These are phyloP conservation scores for Holcopasites calliopsidis DNA, from an alignment of 1,140 invertebrate genomes.

Conservation along the genomic window DNA sequence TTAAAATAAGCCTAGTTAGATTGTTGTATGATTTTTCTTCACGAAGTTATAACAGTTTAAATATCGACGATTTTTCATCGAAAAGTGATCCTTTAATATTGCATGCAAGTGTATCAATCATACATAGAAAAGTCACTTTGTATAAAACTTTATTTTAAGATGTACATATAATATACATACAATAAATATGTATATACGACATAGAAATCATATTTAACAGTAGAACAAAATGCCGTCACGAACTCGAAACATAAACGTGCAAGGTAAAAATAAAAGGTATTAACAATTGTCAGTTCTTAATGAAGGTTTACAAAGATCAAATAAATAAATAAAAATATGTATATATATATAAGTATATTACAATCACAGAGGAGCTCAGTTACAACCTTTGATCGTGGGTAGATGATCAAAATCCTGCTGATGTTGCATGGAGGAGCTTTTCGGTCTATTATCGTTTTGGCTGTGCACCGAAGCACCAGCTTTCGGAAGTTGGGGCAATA, in stretches of 20 bases:
- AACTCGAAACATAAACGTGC: slow-evolving; percentile 42
- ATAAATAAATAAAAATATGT: slow-evolving; percentile 27
- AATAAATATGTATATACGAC: slow-evolving; percentile 35
- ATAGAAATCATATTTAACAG: slow-evolving; percentile 30
- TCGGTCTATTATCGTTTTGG: slow-evolving; percentile 75
- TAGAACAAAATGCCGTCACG: slow-evolving; percentile 12
- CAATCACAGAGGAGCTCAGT: slow-evolving; percentile 65
- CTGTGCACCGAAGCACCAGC: slow-evolving; percentile 68
- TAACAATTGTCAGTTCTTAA: slow-evolving; percentile 33
- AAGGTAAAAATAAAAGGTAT: slow-evolving; percentile 46
- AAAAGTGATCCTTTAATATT: too few species aligned
- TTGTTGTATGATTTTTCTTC: too few species aligned
- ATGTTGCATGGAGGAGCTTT: slow-evolving; percentile 77
- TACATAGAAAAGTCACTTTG: too few species aligned
- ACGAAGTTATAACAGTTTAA: too few species aligned
- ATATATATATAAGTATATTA: slow-evolving; percentile 49
- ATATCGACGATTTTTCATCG: too few species aligned
- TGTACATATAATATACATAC: slow-evolving; percentile 45
- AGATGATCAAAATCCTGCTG: slow-evolving; percentile 83
- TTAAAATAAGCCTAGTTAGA: too few species aligned
- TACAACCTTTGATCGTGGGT: slow-evolving; percentile 84
- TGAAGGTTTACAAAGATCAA: slow-evolving; percentile 30
- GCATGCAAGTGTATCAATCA: too few species aligned
- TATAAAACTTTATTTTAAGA: slow-evolving; percentile 57
- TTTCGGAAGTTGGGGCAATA: slow-evolving; percentile 83